Conservation (phyloP, 2,888 invertebrate genomes). For the Andrena trimmerana region DNA sequence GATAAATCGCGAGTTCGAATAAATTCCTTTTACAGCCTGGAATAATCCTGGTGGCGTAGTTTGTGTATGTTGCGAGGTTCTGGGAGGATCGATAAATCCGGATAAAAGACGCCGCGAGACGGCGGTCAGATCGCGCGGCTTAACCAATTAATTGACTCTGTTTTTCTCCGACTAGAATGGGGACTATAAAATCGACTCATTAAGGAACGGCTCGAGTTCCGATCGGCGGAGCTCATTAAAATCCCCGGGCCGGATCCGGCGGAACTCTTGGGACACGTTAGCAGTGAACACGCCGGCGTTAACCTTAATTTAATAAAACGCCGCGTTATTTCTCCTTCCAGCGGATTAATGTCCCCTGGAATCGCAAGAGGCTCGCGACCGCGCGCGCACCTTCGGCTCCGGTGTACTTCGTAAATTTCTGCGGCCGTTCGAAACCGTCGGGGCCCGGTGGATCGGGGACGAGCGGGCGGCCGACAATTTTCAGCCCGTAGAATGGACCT, state of each 20-base stretch:
- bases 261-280: conserved; percentile 49
- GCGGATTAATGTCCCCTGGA: conserved; percentile 31
- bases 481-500: not conserved
- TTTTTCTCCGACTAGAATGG: conserved; percentile 69
- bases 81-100: conserved; percentile 48
- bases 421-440: not conserved
- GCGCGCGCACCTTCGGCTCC: not conserved
- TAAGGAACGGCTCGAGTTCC: conserved; percentile 75
- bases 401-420: not conserved
- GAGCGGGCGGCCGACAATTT: too few species aligned
- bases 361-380: not conserved
- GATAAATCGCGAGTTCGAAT: conserved; percentile 44
- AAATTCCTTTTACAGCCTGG: conserved; percentile 39
- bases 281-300: conserved; percentile 40
- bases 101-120: conserved; percentile 63
- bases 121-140: conserved; percentile 33
- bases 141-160: conserved; percentile 75
- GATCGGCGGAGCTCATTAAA: conserved; percentile 74
- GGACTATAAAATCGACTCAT: conserved; percentile 77
- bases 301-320: conserved; percentile 59
- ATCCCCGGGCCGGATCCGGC: conserved; percentile 52
- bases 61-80: conserved; percentile 19
- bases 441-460: conserved; percentile 6
- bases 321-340: conserved; percentile 20
- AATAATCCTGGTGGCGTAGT: conserved; percentile 38